These are phyloP conservation scores for Himantopus leucocephalus DNA, from an alignment of 2,113 vertebrate genomes.

Conservation along the genomic window DNA sequence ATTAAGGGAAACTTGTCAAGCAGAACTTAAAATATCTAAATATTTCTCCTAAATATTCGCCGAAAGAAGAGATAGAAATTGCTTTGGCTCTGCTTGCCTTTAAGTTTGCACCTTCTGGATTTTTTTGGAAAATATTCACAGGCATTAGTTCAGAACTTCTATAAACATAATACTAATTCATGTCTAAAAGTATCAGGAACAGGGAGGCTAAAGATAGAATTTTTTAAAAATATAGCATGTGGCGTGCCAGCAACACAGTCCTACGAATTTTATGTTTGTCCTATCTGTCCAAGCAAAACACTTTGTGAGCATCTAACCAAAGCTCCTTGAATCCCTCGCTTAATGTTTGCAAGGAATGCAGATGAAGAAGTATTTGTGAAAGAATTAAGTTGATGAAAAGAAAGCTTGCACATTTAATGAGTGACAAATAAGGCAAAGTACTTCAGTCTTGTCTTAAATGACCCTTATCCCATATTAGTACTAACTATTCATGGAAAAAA, in stretches of 20 bases:
- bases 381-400: not conserved
- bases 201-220: conserved; percentile 12
- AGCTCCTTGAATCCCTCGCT: not conserved
- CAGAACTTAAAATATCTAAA: conserved; percentile 41
- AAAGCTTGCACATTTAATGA: not conserved
- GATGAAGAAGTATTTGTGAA: not conserved
- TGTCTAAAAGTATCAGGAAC: not conserved
- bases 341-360: not conserved
- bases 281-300: conserved; percentile 48
- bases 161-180: conserved; percentile 45
- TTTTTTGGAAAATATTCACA: conserved; percentile 7
- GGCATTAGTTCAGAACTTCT: conserved; percentile 23
- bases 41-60: conserved; percentile 25
- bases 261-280: conserved; percentile 23
- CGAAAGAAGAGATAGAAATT: conserved; percentile 11
- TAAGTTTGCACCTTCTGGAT: conserved; percentile 44
- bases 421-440: not conserved
- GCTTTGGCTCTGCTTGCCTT: conserved; percentile 22
- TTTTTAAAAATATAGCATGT: conserved; percentile 10
- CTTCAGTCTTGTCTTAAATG: not conserved
- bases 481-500: not conserved
- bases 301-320: conserved; percentile 9
- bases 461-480: not conserved
- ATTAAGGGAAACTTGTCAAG: conserved; percentile 12
- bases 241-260: conserved; percentile 3